A percentile compares a stretch with the other conserved stretches of the same genome.
Evolutionary conservation across 92 coral and sea anemone species (phyloP).

Genomic region (Zoanthus solanderi): DNA sequence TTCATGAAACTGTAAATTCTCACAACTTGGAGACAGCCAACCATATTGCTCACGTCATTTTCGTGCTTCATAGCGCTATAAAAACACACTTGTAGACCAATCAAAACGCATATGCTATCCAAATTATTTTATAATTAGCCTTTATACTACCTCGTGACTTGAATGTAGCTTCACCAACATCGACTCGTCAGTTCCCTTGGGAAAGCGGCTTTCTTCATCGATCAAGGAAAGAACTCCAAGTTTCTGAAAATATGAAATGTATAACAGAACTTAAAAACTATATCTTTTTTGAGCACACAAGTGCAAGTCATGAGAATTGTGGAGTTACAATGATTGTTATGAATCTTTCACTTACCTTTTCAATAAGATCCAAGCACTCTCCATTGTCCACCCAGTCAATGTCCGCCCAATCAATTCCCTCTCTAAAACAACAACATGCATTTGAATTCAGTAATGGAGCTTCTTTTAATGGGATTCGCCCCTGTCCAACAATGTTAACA

Average conservation of each 20-base stretch:
- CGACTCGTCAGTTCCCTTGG: conserved; percentile 97
- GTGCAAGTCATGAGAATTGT: too few relatives aligned
- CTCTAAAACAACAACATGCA: conserved; percentile 60
- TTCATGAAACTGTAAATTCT: too few relatives aligned
- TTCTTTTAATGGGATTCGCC: too few relatives aligned
- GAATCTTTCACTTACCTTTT: conserved; percentile 73
- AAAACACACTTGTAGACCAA: too few relatives aligned
- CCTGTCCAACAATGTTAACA: too few relatives aligned
- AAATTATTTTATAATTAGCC: too few relatives aligned
- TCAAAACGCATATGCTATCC: too few relatives aligned
- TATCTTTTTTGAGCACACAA: background rate
- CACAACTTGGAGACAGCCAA: background rate
- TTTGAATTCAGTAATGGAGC: background rate
- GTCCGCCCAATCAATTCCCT: conserved; percentile 94
- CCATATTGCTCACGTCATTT: background rate
- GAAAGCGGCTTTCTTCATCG: conserved; percentile 98
- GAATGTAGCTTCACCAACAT: conserved; percentile 92
- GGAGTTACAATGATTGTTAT: background rate
- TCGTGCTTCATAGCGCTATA: too few relatives aligned
- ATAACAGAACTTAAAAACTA: background rate
- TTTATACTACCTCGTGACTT: conserved; percentile 88
- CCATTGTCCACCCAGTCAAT: conserved; percentile 99
- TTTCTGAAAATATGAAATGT: conserved; percentile 64
- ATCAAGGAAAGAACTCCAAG: conserved; percentile 91
- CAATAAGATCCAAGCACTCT: conserved; percentile 96